Evolutionary conservation across 2,113 vertebrate species (phyloP), one percentile per base, ranked within the genome.

Genomic region (Puffinus mauretanicus): DNA sequence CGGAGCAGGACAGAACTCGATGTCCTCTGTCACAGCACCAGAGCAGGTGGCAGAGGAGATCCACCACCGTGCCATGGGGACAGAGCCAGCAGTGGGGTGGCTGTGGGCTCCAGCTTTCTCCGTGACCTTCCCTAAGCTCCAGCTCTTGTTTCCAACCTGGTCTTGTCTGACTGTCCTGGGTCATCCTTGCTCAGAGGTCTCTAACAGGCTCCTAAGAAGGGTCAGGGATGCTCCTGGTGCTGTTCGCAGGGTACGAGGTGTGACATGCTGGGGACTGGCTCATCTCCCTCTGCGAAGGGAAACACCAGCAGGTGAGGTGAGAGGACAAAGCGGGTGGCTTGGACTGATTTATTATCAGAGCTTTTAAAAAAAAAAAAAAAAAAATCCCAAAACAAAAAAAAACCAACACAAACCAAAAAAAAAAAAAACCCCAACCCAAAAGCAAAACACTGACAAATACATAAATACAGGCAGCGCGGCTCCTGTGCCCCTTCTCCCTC

Each of bases 291-390:
- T 3, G 9, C 0, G 0, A 22, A 32, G 55, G 40, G 20, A 29
- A 44, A 17, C 0, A 4, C 7, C 10, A 11, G 36, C 2, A 18
- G n/a, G 12, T 22, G 36, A 32, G 38, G 38, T 12, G 29, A 77
- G 38, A 38, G 71, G 21, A 86, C 27, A 4, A 22, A 66, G 19
- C 0, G 1, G 10, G 26, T 30, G 49, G 70, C 69, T 76, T 89
- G 81, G 85, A 11, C 34, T 65, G 82, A 67, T 96, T 97, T 96
- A 94, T 97, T 91, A 78, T 75, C 77, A 72, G 92, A 90, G 88
- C 88, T 94, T 94, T 80, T 8, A 38, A 61, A 54, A 54, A 62
- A 18, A 62, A 69, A 25, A 16, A 54, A 22, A 51, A 57, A 38
- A 38, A 38, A 38, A 38, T 8, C 36, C 19, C 20, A 9, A n/a